Percentiles rank a stretch among this genome's conserved stretches.
Evolutionary conservation across 2,113 vertebrate species (phyloP).

Genomic region (Leucopsar rothschildi): DNA sequence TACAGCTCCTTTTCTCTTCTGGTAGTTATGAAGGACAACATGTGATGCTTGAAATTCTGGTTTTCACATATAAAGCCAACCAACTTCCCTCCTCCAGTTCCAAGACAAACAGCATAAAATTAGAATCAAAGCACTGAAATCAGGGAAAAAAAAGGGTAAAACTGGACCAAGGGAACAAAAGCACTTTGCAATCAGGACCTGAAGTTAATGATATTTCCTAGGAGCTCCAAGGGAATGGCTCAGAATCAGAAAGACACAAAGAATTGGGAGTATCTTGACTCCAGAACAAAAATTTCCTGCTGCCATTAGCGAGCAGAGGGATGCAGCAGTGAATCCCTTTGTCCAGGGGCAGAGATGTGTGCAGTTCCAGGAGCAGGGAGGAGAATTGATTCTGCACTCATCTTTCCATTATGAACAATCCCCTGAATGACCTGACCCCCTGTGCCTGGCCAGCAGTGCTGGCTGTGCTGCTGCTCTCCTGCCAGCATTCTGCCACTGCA

Average conservation of each 20-base stretch:
- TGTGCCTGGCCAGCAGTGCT: not conserved
- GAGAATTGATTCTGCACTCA: not conserved
- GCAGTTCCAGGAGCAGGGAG: not conserved
- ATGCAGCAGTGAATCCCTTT: not conserved
- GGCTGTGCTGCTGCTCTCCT: not conserved
- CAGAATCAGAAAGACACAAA: not conserved
- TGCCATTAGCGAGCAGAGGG: not conserved
- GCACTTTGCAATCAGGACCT: not conserved
- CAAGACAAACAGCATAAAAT: not conserved
- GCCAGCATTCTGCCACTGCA: not conserved
- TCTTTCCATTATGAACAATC: not conserved
- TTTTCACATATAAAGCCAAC: not conserved
- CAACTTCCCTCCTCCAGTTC: not conserved
- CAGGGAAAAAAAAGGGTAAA: not conserved
- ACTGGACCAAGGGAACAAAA: not conserved
- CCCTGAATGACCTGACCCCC: not conserved
- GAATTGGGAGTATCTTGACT: fast-evolving
- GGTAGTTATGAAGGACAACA: not conserved
- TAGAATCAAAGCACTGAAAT: not conserved
- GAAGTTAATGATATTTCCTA: not conserved
- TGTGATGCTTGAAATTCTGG: not conserved
- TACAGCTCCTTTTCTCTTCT: not conserved
- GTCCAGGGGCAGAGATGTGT: not conserved
- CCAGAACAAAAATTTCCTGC: not conserved
- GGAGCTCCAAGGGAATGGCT: not conserved